Base-by-base conservation (phyloP, 1,140 invertebrate genomes). In the Dysdera silvatica region DNA sequence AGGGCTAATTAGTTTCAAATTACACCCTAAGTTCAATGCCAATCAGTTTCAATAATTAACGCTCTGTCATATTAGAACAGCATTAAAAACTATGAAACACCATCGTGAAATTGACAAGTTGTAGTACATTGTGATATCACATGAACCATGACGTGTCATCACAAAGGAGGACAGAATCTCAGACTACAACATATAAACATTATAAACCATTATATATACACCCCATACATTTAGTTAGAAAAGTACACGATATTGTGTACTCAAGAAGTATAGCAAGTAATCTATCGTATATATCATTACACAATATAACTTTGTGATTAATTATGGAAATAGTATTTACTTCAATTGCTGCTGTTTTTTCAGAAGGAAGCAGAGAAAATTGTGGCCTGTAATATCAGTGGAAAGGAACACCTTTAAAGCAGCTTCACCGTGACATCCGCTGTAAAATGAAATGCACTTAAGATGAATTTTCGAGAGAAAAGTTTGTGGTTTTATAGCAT, bases 331-430 rank as follows among this genome's bases (percentile, higher is more conserved):
- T 32, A 49, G 3, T 31, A 53, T 55, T 66, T 62, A 74, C 70
- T 85, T 83, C 2, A 94, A 75, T 67, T 86, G 82, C 65, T 76
- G 83, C 73, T 79, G 81, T 67, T 76, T 78, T 54, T 82, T 81
- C 16, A 92, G 78, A 51, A 94, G 75, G 71, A 89, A 92, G 74
- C 89, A 90, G 6, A 95, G 76, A 74, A 86, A 94, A 67, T 82
- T 82, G 74, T 93, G 89, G 0, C 86, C 87, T 47, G 90, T 83
- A 31, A 92, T 77, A 78, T 95, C 91, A 20, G 81, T 83, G 45
- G 87, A 86, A 26, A 92, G 75, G 70, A 95, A 92, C 1, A 85
- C 87, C 68, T 87, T 89, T 0, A 80, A 82, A 31, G 90, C 87
- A 59, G 83, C 78, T 56, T 78, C 78, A 37, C 69, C 43, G 2